Evolutionary conservation across 2,113 vertebrate genomes (phyloP).

Genomic region (Notechis scutatus): DNA sequence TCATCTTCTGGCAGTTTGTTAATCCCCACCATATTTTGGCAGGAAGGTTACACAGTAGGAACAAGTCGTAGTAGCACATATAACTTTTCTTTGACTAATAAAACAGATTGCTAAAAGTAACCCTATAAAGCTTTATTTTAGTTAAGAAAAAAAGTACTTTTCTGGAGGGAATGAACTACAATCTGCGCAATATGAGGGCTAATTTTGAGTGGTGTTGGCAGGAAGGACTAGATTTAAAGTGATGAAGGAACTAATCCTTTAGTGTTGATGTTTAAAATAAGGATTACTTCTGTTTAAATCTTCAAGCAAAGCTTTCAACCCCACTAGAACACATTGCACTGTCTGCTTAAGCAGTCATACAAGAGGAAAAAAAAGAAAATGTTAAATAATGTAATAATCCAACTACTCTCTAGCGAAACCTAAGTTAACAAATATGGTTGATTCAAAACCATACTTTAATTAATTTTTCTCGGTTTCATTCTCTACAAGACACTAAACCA

Average conservation of each 20-base stretch:
- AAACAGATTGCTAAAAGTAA: not conserved
- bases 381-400: not conserved
- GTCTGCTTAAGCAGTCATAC: not conserved
- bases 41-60: not conserved
- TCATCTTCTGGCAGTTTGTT: not conserved
- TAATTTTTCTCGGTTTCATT: not conserved
- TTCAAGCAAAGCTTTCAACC: not conserved
- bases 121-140: not conserved
- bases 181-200: not conserved
- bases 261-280: not conserved
- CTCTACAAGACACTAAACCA: not conserved
- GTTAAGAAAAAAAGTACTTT: not conserved
- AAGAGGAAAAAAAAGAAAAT: not conserved
- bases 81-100: slow-evolving; percentile 1
- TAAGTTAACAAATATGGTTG: not conserved
- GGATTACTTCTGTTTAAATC: slow-evolving; percentile 10
- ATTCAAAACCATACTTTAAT: not conserved
- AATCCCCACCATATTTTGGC: not conserved
- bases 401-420: not conserved
- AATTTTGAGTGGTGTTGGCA: not conserved
- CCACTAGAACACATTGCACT: not conserved
- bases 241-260: slow-evolving; percentile 6
- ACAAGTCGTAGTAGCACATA: not conserved
- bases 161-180: not conserved
- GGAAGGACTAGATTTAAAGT: not conserved